Evolutionary conservation across 2,113 vertebrate species (phyloP).

Genomic region (Platysteira castanea): DNA sequence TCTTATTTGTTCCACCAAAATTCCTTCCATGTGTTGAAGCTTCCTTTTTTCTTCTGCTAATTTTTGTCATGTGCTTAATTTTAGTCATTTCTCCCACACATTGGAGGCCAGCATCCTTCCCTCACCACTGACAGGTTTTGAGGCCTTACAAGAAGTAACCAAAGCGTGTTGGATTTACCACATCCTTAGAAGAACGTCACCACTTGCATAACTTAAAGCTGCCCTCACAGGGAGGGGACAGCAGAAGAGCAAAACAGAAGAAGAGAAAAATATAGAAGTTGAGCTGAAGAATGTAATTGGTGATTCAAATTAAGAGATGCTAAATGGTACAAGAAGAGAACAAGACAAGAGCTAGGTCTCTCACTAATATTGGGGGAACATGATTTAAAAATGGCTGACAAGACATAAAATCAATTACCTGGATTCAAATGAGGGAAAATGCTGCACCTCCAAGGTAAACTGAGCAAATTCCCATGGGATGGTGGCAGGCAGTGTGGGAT

Average conservation of each 20-base stretch:
- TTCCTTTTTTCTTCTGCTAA: constrained; percentile 71
- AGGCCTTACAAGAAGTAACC: constrained; percentile 64
- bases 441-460: neutral
- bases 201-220: constrained; percentile 45
- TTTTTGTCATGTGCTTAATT: constrained; percentile 74
- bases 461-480: neutral
- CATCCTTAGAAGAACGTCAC: constrained; percentile 62
- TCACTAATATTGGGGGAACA: neutral
- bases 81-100: constrained; percentile 71
- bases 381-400: neutral
- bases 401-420: neutral
- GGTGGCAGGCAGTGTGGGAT: neutral
- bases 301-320: neutral
- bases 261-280: neutral
- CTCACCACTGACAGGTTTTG: constrained; percentile 60
- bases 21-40: constrained; percentile 75
- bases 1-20: constrained; percentile 76
- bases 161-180: constrained; percentile 60
- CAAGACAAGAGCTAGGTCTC: neutral
- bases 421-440: neutral
- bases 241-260: constrained; percentile 1
- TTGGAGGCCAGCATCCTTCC: constrained; percentile 47
- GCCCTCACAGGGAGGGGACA: constrained; percentile 45
- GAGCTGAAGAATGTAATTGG: neutral
- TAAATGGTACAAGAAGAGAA: neutral